Base-by-base conservation (phyloP, 2,888 invertebrate species). In the Eudasyphora cyanicolor region DNA sequence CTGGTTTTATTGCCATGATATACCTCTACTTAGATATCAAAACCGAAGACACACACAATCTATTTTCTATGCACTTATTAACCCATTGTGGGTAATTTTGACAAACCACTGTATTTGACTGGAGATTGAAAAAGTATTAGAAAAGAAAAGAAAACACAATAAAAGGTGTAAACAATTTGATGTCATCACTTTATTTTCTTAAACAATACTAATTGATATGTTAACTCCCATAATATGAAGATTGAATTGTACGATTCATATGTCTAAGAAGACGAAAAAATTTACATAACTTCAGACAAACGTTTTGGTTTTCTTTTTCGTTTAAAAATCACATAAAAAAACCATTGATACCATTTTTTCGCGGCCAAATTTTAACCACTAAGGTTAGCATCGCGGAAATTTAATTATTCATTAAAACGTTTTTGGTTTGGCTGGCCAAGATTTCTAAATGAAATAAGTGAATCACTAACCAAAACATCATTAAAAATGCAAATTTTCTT, bases 1-100 rank as follows among this genome's bases (percentile, higher is more conserved):
- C 82, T 69, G 76, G 82, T 82, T 82, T 76, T 76, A 21, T 73
- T 76, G 60, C 57, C 74, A 67, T 57, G 19, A 32, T n/a, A n/a
- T n/a, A n/a, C n/a, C n/a, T n/a, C n/a, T n/a, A n/a, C n/a, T n/a
- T n/a, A n/a, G 17, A 10, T 21, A 57, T 38, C 62, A 12, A 62
- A 17, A 57, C 14, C 24, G 5, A 51, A 60, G 4, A 62, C 35
- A 19, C 17, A 10, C 8, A 35, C 35, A 38, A 38, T 17, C 64
- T 64, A 64, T 38, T 19, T 38, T 21, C 19, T 67, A 38, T 57
- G 19, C 54, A 60, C 67, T 67, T 64, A 32, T 45, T 54, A 67
- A 45, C 57, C 49, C 45, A 45, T 67, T 42, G 17, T 2, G 21
- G 10, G 32, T 2, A 35, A 35, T 35, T 35, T 7, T n/a, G n/a